These are phyloP conservation scores for Cephus pulcher DNA, from an alignment of 2,888 invertebrate genomes.

Conservation along the genomic window DNA sequence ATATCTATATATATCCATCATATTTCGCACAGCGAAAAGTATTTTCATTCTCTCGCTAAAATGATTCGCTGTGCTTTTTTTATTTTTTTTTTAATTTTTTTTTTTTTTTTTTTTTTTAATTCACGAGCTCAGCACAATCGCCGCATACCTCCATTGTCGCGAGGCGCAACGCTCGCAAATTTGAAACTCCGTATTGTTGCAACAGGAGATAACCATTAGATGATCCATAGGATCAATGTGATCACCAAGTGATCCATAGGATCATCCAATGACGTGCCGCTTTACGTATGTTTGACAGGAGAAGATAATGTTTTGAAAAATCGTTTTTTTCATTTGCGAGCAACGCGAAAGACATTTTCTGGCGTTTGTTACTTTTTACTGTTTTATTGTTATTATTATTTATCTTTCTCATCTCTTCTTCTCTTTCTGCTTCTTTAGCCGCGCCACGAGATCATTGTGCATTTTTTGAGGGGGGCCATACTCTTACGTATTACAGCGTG, in stretches of 20 bases:
- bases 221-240: no score
- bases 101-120: no score
- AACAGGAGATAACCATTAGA: neutral
- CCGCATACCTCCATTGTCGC: neutral
- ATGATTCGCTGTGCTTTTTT: neutral
- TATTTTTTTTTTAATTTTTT: no score
- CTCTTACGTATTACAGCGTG: neutral
- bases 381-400: neutral
- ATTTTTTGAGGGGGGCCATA: neutral
- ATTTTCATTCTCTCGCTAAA: neutral
- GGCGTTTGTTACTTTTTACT: neutral
- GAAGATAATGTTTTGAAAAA: neutral
- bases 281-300: neutral
- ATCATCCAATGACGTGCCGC: neutral
- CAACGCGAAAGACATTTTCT: neutral
- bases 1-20: neutral
- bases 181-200: neutral
- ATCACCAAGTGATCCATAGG: neutral
- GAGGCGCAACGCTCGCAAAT: neutral
- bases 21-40: neutral
- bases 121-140: neutral
- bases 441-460: neutral
- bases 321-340: neutral
- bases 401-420: neutral
- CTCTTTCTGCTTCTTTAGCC: neutral